A percentile compares a stretch with the other conserved stretches of the same genome.
These are phyloP conservation scores for Belonocnema kinseyi DNA, from an alignment of 1,140 invertebrate genomes.

Conservation along the genomic window DNA sequence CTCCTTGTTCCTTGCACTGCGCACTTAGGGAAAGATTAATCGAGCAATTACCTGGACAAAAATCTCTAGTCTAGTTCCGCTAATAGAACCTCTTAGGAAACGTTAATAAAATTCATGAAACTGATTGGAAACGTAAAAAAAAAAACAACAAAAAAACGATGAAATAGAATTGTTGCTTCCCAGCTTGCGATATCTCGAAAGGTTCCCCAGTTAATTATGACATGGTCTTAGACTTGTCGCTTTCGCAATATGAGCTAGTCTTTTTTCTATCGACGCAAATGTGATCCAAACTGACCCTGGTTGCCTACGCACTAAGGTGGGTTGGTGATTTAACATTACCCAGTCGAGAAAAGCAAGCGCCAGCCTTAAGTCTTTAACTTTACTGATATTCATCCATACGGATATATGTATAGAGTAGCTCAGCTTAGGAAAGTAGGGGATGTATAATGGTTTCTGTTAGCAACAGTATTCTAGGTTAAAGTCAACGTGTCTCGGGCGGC, in stretches of 20 bases:
- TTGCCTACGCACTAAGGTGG: slow-evolving; percentile 45
- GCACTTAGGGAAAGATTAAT: slow-evolving; percentile 23
- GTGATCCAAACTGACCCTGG: slow-evolving; percentile 43
- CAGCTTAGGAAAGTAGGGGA: slow-evolving; percentile 9
- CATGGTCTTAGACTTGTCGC: background rate
- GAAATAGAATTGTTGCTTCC: too few relatives aligned
- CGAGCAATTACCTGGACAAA: background rate
- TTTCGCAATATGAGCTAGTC: slow-evolving; percentile 26
- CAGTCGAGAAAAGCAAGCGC: slow-evolving; percentile 3
- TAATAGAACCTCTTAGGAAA: too few relatives aligned
- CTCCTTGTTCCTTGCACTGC: slow-evolving; percentile 40
- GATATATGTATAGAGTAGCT: slow-evolving; percentile 38
- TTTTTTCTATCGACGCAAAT: slow-evolving; percentile 36
- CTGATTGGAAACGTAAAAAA: too few relatives aligned
- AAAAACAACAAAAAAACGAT: too few relatives aligned
- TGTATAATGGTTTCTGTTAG: background rate
- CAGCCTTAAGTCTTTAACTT: slow-evolving; percentile 24
- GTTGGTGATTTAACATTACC: slow-evolving; percentile 11
- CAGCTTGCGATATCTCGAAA: background rate
- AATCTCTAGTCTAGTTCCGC: too few relatives aligned
- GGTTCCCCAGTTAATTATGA: background rate
- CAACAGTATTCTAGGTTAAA: slow-evolving; percentile 51
- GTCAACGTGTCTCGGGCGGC: slow-evolving; percentile 33
- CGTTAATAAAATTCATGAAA: too few relatives aligned
- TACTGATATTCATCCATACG: slow-evolving; percentile 43